These are phyloP conservation scores for Parascotia fuliginaria DNA, from an alignment of 2,888 invertebrate genomes.

Conservation along the genomic window DNA sequence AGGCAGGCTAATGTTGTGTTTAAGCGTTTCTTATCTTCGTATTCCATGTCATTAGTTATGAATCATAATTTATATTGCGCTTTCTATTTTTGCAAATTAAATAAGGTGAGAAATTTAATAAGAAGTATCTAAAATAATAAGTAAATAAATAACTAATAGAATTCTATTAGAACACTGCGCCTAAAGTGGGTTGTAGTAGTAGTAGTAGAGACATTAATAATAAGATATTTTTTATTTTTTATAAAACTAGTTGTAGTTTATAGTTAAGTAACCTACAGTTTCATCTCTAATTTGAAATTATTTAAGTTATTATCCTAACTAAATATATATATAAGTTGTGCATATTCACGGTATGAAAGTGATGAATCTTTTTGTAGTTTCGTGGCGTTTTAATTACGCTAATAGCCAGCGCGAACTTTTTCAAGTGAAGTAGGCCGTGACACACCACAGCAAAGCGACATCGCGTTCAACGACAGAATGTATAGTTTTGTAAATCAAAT, in stretches of 20 bases:
- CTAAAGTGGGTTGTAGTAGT: no score
- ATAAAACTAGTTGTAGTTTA: neutral
- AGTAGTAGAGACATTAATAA: no score
- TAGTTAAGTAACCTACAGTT: neutral
- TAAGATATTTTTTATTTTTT: neutral
- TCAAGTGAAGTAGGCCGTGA: slow-evolving; percentile 76
- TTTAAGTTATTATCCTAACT: slow-evolving; percentile 35
- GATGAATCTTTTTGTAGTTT: slow-evolving; percentile 72
- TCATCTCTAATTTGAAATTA: slow-evolving; percentile 9
- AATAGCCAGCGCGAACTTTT: slow-evolving; percentile 76
- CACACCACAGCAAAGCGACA: slow-evolving; percentile 65
- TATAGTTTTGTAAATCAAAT: slow-evolving; percentile 14
- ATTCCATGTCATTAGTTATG: neutral
- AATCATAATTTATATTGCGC: no score
- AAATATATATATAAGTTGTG: slow-evolving; percentile 53
- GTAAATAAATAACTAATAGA: no score
- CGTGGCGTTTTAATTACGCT: slow-evolving; percentile 82
- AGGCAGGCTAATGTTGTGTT: slow-evolving; percentile 4
- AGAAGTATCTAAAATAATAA: no score
- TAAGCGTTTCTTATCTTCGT: neutral
- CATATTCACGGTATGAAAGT: slow-evolving; percentile 50
- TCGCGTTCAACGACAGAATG: slow-evolving; percentile 51
- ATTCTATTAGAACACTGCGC: no score
- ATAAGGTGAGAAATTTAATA: no score
- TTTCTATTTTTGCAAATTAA: no score